A percentile compares a stretch with the other conserved stretches of the same genome.
Evolutionary conservation across 2,113 vertebrate genomes (phyloP).

Genomic region (Corvus cornix): DNA sequence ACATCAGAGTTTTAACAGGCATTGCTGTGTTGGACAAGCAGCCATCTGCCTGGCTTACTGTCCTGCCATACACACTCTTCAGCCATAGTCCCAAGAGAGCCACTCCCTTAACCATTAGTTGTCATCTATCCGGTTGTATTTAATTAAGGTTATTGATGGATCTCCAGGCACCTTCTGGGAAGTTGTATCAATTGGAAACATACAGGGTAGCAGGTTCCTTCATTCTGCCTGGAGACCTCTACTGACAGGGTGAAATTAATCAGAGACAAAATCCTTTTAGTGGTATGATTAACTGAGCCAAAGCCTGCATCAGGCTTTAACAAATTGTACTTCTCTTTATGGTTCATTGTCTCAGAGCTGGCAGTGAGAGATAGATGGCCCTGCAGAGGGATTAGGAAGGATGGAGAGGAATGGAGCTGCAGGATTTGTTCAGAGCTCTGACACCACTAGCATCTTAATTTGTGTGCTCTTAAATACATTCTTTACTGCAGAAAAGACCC

Average conservation of each 20-base stretch:
- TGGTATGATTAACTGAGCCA: slow-evolving; percentile 25
- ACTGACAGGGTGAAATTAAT: slow-evolving; percentile 26
- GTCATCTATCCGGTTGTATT: not conserved
- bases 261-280: slow-evolving; percentile 53
- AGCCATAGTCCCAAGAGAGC: not conserved
- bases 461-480: not conserved
- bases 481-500: not conserved
- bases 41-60: not conserved
- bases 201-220: not conserved
- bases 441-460: not conserved
- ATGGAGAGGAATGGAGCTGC: not conserved
- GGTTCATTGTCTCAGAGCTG: slow-evolving; percentile 16
- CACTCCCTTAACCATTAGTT: not conserved
- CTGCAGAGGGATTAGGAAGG: not conserved
- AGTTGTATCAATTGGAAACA: not conserved
- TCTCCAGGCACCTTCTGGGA: slow-evolving; percentile 20
- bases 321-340: not conserved
- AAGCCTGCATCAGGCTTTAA: not conserved
- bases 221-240: not conserved
- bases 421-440: not conserved
- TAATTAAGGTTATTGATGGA: slow-evolving; percentile 17
- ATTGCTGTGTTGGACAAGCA: not conserved
- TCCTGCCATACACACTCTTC: not conserved
- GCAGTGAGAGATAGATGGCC: not conserved
- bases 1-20: not conserved